These are phyloP conservation scores for Meloidogyne hapla DNA, from an alignment of 1,140 invertebrate species.

Conservation along the genomic window DNA sequence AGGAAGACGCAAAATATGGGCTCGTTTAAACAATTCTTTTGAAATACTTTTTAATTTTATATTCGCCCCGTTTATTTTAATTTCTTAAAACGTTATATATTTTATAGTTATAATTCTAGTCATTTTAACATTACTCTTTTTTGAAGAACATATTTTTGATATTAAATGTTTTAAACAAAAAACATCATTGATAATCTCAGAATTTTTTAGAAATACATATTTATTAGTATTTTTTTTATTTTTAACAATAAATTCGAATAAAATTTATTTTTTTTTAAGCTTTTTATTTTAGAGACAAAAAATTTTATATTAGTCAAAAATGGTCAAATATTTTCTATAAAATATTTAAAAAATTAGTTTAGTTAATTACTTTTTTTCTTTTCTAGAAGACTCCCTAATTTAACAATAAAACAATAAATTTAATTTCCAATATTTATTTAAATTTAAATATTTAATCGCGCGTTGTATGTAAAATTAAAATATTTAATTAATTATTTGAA, in stretches of 20 bases:
- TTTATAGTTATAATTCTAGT: constrained; percentile 2
- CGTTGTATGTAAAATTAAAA: background rate
- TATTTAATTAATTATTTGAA: background rate
- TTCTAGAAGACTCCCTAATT: too few relatives aligned
- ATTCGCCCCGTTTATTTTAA: constrained; percentile 47
- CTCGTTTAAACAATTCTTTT: constrained; percentile 54
- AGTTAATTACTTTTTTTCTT: too few relatives aligned
- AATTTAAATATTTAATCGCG: background rate
- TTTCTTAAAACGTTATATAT: constrained; percentile 2
- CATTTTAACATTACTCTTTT: background rate
- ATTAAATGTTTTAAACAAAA: background rate
- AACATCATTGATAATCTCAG: too few relatives aligned
- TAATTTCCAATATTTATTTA: background rate
- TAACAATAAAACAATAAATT: background rate
- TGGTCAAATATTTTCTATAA: too few relatives aligned
- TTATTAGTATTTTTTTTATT: too few relatives aligned
- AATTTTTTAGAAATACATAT: too few relatives aligned
- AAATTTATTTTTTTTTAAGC: too few relatives aligned
- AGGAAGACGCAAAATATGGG: constrained; percentile 45
- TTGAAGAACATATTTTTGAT: background rate
- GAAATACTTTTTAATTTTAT: constrained; percentile 59
- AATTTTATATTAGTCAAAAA: too few relatives aligned
- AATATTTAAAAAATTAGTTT: too few relatives aligned
- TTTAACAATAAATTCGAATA: too few relatives aligned
- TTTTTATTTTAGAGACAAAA: too few relatives aligned